Percentiles rank a stretch among this genome's conserved stretches.
Evolutionary conservation across 2,888 invertebrate species (phyloP).

Genomic region (Eudemis profundana): DNA sequence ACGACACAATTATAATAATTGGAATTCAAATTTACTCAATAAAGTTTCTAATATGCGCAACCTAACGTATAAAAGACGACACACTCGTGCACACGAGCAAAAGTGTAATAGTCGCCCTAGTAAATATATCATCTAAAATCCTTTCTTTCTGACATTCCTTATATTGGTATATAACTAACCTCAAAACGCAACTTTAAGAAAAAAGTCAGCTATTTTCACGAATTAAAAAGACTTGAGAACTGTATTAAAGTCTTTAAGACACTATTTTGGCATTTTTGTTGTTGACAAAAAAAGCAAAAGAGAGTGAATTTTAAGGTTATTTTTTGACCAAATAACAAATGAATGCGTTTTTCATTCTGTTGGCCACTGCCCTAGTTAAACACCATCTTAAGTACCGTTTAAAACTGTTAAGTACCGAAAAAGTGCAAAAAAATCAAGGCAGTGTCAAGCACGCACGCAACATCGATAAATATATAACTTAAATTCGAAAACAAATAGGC

Average conservation of each 20-base stretch:
- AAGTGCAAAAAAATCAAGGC: conserved; percentile 57
- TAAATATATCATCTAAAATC: conserved; percentile 19
- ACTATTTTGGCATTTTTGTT: background rate
- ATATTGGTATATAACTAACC: background rate
- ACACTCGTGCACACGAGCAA: background rate
- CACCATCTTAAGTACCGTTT: conserved; percentile 47
- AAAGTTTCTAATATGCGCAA: conserved; percentile 17
- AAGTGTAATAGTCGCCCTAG: background rate
- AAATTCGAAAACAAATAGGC: conserved; percentile 78
- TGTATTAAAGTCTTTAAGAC: no score
- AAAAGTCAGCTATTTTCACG: background rate
- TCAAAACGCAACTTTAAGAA: background rate
- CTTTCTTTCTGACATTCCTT: background rate
- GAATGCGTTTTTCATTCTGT: conserved; percentile 1
- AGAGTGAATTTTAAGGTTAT: background rate
- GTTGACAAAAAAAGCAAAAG: no score
- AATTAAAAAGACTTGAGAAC: background rate
- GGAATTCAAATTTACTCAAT: conserved; percentile 22
- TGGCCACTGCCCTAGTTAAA: conserved; percentile 29
- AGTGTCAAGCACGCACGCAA: conserved; percentile 56
- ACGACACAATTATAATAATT: conserved; percentile 29
- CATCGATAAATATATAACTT: conserved; percentile 57
- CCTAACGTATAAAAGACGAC: conserved; percentile 22
- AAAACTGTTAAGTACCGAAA: conserved; percentile 47
- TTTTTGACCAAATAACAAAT: background rate